Evolutionary conservation across 2,888 invertebrate genomes (phyloP), one percentile per base, ranked within the genome.

Genomic region (Drosophila stalkeri): DNA sequence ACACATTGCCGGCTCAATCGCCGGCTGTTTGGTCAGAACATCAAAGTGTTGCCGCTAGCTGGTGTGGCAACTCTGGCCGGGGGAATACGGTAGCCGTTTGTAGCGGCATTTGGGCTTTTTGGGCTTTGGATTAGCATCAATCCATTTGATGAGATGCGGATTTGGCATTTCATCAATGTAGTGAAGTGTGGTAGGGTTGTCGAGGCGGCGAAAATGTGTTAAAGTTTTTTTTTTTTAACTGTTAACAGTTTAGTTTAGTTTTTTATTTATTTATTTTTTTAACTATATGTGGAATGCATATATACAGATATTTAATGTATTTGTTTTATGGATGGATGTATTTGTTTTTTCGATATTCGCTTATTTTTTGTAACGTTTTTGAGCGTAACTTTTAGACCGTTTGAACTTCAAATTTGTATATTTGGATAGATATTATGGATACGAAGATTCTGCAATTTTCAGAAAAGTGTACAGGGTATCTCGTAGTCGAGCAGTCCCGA

Each of bases 91-190:
- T 77, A 87, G 90, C 80, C 41, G 46, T 27, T 37, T 44, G 43
- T 47, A 49, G 43, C 14, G 56, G 63, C 64, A 16, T 46, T 46
- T 49, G 46, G 46, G 46, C 47, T 18, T 49, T 49, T 51, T 18
- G 12, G 55, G 49, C 20, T 44, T 41, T 43, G 70, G 80, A 90
- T 87, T 87, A 89, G 87, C 89, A 89, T 87, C 74, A 68, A 66
- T 79, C 60, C 71, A 55, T 68, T 86, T 81, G 87, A 89, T 80
- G 72, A 67, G 64, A 65, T 33, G 70, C 57, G 62, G 57, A 75
- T 70, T 76, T 81, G 88, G 81, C 88, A 85, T 85, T 85, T 80
- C 89, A 75, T 89, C 87, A 87, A 68, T 70, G 66, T 23, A 39
- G 56, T 37, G 31, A 46, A 27, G 23, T 1, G 3, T 18, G 9